Evolutionary conservation across 1,140 invertebrate genomes (phyloP).

Genomic region (Schlechtendalia chinensis): DNA sequence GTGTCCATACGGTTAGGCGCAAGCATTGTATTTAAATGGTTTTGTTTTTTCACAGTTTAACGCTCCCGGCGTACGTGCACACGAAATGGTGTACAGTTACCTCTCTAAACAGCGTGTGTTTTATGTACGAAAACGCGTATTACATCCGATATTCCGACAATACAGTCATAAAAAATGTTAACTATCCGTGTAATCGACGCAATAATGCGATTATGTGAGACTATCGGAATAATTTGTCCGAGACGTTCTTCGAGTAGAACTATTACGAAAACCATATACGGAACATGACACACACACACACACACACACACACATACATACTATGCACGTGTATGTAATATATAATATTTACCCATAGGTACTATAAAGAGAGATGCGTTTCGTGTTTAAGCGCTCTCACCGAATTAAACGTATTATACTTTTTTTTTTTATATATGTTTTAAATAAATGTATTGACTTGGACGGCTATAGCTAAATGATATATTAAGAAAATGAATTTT

Average conservation of each 20-base stretch:
- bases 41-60: conserved; percentile 26
- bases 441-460: conserved; percentile 20
- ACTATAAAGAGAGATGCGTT: not conserved
- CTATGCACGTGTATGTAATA: not conserved
- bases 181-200: conserved; percentile 27
- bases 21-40: conserved; percentile 44
- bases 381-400: no score
- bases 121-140: conserved; percentile 11
- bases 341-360: no score
- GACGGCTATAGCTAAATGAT: not conserved
- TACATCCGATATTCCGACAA: conserved; percentile 22
- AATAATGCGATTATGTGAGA: conserved; percentile 9
- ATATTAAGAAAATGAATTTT: not conserved
- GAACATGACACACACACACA: not conserved
- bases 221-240: conserved; percentile 36
- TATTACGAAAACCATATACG: conserved; percentile 17
- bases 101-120: not conserved
- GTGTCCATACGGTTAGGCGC: not conserved
- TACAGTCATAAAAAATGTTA: conserved; percentile 48
- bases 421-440: not conserved
- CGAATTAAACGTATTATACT: not conserved
- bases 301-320: not conserved
- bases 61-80: not conserved
- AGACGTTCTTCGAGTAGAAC: not conserved
- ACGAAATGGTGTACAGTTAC: conserved; percentile 7